Evolutionary conservation across 2,888 invertebrate genomes (phyloP), one percentile per base, ranked within the genome.

Genomic region (Pasiphila rectangulata): DNA sequence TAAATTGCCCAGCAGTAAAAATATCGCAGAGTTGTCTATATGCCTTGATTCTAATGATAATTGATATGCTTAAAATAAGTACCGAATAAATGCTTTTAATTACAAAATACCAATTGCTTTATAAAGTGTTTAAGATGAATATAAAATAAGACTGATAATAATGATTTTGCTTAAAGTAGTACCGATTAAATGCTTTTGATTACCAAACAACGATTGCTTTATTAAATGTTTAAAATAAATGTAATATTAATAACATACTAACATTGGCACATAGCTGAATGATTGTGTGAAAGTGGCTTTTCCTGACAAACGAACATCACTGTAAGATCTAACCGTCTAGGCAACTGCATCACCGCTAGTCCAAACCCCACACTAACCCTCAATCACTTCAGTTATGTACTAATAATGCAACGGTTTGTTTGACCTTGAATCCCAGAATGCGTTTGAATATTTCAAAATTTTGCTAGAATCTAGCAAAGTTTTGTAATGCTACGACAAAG

Each of bases 331-430:
- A 16, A 12, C 30, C 4, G 13, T 13, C 5, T 27, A 29, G 29
- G 12, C 29, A 44, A 39, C 15, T 16, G 20, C 21, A 30, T 34
- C 49, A 48, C 30, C 27, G 43, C 36, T 40, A 16, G 40, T 48
- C 43, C 10, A 37, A 46, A 40, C 46, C 46, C 45, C 37, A 42
- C 46, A 46, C 52, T 53, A 39, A 42, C 40, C 48, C 57, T 60
- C 83, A 66, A 82, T 86, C 85, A 86, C 83, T 84, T 85, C 80
- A 85, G 83, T 85, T 85, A 83, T 85, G 80, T 81, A 50, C 50
- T 49, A 44, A 49, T 40, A 24, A 21, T 35, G 43, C 48, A 43
- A 35, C 20, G 30, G 20, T 44, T 40, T 24, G 39, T 34, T 42
- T 47, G 16, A 32, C 10, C 2, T 12, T 13, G 4, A 46, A 23